Percentiles rank a stretch among this genome's conserved stretches.
Evolutionary conservation across 2,888 invertebrate genomes (phyloP).

Genomic region (Agrilus cyanescens): DNA sequence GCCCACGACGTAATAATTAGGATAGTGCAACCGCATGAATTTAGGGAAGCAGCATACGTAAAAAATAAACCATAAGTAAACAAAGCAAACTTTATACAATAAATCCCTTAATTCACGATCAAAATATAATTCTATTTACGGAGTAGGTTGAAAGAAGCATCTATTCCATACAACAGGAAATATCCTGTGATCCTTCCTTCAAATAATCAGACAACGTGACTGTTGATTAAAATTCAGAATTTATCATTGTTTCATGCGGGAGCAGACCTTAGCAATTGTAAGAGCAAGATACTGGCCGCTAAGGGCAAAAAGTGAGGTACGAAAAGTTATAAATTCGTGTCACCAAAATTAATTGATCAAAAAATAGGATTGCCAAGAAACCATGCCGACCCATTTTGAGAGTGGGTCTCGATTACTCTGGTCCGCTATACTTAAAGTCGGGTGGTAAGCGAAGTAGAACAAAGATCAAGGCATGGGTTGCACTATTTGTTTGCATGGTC

Average conservation of each 20-base stretch:
- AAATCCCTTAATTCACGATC: slow-evolving; percentile 8
- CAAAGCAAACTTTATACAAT: background rate
- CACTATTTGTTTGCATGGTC: slow-evolving; percentile 19
- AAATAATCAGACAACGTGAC: slow-evolving; percentile 5
- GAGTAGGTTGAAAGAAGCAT: slow-evolving; percentile 4
- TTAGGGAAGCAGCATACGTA: background rate
- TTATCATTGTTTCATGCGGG: slow-evolving; percentile 11
- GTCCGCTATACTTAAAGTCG: slow-evolving; percentile 11
- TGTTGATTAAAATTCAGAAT: slow-evolving; percentile 7
- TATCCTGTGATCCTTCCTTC: slow-evolving; percentile 9
- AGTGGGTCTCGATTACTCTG: slow-evolving; percentile 15
- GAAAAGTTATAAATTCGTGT: too few relatives aligned
- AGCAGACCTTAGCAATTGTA: slow-evolving; percentile 2
- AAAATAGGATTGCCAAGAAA: too few relatives aligned
- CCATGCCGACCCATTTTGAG: too few relatives aligned
- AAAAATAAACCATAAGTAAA: slow-evolving; percentile 8
- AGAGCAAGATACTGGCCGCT: slow-evolving; percentile 14
- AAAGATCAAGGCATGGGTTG: slow-evolving; percentile 18
- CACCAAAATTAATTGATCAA: too few relatives aligned
- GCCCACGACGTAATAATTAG: too few relatives aligned
- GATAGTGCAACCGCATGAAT: too few relatives aligned
- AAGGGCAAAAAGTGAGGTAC: slow-evolving; percentile 9
- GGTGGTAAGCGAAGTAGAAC: slow-evolving; percentile 11
- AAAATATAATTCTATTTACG: slow-evolving; percentile 6
- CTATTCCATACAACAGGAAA: slow-evolving; percentile 4